These are phyloP conservation scores for Carassius auratus DNA, from an alignment of 2,113 vertebrate species.

Conservation along the genomic window DNA sequence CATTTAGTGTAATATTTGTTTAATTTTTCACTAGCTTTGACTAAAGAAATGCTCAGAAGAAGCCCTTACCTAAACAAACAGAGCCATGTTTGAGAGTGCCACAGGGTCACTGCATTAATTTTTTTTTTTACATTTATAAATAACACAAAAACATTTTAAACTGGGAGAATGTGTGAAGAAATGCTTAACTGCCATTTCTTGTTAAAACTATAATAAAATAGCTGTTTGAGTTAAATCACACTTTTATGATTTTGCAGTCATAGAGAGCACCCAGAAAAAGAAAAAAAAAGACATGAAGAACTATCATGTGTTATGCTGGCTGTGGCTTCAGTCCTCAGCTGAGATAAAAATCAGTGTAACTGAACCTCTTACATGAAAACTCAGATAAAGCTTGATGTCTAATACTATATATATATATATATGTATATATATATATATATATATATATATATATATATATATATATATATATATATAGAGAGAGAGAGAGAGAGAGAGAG, in stretches of 20 bases:
- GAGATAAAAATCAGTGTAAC: conserved; percentile 12
- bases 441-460: neutral
- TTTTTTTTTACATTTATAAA: neutral
- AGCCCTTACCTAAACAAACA: no score
- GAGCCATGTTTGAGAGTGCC: no score
- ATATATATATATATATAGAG: neutral
- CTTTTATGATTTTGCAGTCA: neutral
- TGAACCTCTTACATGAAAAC: neutral
- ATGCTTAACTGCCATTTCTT: neutral
- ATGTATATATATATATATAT: no score
- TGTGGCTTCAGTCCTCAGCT: neutral
- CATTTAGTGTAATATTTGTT: no score
- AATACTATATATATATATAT: neutral
- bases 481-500: no score
- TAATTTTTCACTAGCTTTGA: no score
- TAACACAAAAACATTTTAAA: neutral
- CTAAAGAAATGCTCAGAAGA: no score
- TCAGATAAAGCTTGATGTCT: neutral
- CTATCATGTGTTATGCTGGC: neutral
- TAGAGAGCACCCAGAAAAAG: neutral
- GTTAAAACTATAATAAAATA: neutral
- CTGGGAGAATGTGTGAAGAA: neutral
- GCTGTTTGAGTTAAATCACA: neutral
- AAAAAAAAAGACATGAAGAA: neutral
- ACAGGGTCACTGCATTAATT: neutral